Base-by-base conservation (phyloP, 2,113 vertebrate genomes). In the Hipposideros armiger region DNA sequence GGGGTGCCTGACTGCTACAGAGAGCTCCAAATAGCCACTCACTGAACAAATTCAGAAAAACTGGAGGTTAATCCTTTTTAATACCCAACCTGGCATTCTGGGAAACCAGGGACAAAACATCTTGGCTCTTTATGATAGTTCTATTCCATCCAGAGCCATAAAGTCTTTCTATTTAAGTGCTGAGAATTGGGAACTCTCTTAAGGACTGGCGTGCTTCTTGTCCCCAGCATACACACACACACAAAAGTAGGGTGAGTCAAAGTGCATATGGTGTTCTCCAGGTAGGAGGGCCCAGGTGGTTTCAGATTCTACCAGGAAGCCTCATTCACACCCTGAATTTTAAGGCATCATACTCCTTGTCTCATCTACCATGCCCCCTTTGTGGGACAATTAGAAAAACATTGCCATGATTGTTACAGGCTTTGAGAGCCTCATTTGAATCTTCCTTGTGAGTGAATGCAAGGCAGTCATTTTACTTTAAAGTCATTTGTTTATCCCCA, bases 401-500 rank as follows among this genome's bases (percentile, higher is more conserved):
- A 26, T 36, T 20, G 2, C 7, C 28, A 77, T 17, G 7, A 40
- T 19, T 32, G 4, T 80, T 47, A 60, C 17, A 14, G 54, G 15
- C 20, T 86, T 76, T 72, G 26, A 86, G n/a, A 66, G 62, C 81
- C 77, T 84, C 66, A 62, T 58, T 62, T 60, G 40, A 32, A 15
- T 90, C 42, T 92, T 86, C 62, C 69, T 87, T 60, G 5, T 90
- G 56, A 86, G 58, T 90, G 56, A 86, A 52, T 45, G 26, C 7
- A 70, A 82, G 36, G 28, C 26, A 77, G 77, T 66, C 50, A 58
- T 90, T 94, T 94, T 72, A 84, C 36, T 83, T 92, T 84, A 47
- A 54, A 64, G 16, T 78, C 77, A 17, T 80, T 74, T 32, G 78
- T 74, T 74, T 92, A 54, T 50, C 70, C 85, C 73, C 82, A 62